These are phyloP conservation scores for Ptilonorhynchus violaceus DNA, from an alignment of 2,113 vertebrate species.

Conservation along the genomic window DNA sequence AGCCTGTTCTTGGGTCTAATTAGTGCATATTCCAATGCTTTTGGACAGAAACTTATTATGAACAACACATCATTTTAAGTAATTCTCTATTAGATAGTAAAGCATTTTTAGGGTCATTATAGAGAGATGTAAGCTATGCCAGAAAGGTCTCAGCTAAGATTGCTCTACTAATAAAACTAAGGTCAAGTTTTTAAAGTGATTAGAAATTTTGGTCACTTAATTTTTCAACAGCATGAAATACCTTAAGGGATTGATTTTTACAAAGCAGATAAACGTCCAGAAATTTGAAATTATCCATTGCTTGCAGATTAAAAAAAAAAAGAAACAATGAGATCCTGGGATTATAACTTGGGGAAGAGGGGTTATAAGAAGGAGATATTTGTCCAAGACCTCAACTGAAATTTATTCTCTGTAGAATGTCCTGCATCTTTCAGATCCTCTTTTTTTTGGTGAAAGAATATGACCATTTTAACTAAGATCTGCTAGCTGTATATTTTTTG, in stretches of 20 bases:
- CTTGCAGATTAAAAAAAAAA: background rate
- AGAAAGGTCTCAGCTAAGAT: background rate
- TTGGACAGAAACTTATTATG: background rate
- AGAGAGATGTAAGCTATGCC: background rate
- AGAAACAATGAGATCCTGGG: background rate
- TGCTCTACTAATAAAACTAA: background rate
- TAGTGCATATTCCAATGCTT: background rate
- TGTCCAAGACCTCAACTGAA: background rate
- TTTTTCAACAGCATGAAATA: background rate
- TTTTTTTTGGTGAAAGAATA: background rate
- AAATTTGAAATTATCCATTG: background rate
- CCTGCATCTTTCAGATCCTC: background rate
- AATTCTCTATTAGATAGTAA: background rate
- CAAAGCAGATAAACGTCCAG: background rate
- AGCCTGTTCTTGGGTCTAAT: background rate
- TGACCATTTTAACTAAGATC: background rate
- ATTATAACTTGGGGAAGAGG: background rate
- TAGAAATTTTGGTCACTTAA: background rate
- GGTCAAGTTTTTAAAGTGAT: background rate
- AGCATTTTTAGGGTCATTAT: background rate
- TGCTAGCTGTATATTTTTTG: background rate
- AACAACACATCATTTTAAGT: background rate
- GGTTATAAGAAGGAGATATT: background rate
- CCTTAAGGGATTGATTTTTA: background rate
- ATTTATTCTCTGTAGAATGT: background rate